Evolutionary conservation across 2,888 invertebrate species (phyloP).

Genomic region (Rhingia rostrata): DNA sequence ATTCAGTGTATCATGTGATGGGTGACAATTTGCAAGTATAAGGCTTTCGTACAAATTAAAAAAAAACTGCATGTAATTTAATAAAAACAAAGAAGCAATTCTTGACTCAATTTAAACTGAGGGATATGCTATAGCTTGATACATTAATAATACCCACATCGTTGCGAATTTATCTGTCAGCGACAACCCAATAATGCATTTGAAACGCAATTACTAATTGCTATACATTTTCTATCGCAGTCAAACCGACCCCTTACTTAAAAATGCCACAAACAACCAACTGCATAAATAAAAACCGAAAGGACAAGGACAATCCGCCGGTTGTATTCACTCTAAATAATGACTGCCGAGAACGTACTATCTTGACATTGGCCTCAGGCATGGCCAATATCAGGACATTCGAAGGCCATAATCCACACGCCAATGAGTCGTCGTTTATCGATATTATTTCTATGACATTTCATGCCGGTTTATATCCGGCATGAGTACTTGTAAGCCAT

Average conservation of each 20-base stretch:
- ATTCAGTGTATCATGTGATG: not conserved
- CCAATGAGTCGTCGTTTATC: slow-evolving; percentile 18
- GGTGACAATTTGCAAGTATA: not conserved
- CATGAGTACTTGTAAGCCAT: slow-evolving; percentile 3
- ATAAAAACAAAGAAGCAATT: no score
- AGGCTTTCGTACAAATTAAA: no score
- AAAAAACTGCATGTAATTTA: no score
- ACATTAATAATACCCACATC: no score
- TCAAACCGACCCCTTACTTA: no score
- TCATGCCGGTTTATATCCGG: not conserved
- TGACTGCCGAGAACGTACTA: slow-evolving; percentile 20
- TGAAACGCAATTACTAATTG: not conserved
- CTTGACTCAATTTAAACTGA: no score
- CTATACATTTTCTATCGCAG: slow-evolving; percentile 2
- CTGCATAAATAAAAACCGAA: not conserved
- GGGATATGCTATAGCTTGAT: no score
- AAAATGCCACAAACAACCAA: no score
- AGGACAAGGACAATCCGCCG: slow-evolving; percentile 31
- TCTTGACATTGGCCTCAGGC: slow-evolving; percentile 48
- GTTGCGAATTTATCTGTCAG: no score
- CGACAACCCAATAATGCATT: no score
- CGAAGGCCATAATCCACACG: slow-evolving; percentile 30
- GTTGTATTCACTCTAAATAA: not conserved
- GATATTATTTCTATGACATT: slow-evolving; percentile 13
- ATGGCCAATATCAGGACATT: slow-evolving; percentile 43